phyloP scores from a whole-genome alignment of 2,888 invertebrate species.

The Scaptomyza flava region DNA sequence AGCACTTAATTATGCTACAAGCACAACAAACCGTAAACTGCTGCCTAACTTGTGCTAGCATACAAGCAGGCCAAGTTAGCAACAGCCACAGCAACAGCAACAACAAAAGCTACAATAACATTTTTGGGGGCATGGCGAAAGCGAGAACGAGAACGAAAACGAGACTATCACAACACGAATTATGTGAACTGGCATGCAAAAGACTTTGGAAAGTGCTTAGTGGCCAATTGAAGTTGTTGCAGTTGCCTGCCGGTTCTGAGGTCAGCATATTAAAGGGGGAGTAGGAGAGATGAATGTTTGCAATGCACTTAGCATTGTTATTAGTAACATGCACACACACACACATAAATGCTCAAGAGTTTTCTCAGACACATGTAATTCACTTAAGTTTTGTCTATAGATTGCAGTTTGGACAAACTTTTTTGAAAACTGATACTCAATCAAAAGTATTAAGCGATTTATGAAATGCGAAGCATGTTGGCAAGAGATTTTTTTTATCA shows the following conservation, averaged over 20 bases:
- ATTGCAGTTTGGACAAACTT: constrained; percentile 13
- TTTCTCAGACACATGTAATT: background rate
- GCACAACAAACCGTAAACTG: constrained; percentile 59
- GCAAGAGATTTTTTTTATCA: background rate
- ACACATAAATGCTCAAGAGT: background rate
- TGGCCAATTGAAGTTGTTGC: constrained; percentile 77
- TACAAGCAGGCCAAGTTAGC: constrained; percentile 19
- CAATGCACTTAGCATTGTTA: constrained; percentile 1
- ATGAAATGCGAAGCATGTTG: background rate
- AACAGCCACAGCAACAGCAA: constrained; percentile 19
- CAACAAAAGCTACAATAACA: constrained; percentile 29
- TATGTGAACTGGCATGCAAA: constrained; percentile 74
- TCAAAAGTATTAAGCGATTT: constrained; percentile 13
- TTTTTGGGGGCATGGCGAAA: constrained; percentile 34
- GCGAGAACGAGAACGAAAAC: constrained; percentile 26
- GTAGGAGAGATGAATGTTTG: background rate
- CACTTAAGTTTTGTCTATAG: constrained; percentile 11
- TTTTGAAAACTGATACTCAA: constrained; percentile 1
- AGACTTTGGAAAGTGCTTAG: constrained; percentile 76
- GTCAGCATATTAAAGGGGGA: constrained; percentile 35
- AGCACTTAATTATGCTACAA: constrained; percentile 79
- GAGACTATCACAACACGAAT: constrained; percentile 70
- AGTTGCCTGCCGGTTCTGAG: constrained; percentile 31
- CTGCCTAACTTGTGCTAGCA: constrained; percentile 39
- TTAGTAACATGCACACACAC: background rate